phyloP scores from a whole-genome alignment of 1,140 invertebrate species.

The Zaprionus inermis region DNA sequence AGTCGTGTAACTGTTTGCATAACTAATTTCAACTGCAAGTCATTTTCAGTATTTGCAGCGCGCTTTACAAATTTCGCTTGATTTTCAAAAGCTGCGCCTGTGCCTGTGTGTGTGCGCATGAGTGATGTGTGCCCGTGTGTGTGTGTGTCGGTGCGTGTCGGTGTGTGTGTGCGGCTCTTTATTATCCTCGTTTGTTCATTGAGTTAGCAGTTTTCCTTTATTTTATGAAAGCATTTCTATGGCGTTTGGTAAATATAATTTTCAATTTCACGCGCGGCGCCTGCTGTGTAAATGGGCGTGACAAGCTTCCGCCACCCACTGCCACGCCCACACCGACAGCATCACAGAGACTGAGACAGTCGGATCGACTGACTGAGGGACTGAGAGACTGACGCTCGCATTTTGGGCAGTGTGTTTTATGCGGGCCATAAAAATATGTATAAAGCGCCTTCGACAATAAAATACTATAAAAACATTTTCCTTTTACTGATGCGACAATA shows the following conservation, averaged over 20 bases:
- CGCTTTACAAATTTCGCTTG: constrained; percentile 26
- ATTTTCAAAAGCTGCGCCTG: constrained; percentile 19
- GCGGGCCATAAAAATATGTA: constrained; percentile 45
- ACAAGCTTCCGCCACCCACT: constrained; percentile 5
- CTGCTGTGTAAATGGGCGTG: constrained; percentile 46
- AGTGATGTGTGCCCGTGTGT: neutral
- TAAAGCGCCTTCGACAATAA: constrained; percentile 57
- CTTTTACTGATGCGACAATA: constrained; percentile 53
- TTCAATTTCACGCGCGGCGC: constrained; percentile 41
- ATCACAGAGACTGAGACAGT: neutral
- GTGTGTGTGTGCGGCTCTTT: constrained; percentile 28
- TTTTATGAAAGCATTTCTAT: constrained; percentile 45
- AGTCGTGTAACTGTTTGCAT: constrained; percentile 14
- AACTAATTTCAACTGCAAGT: constrained; percentile 35
- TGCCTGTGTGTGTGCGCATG: neutral
- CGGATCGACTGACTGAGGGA: neutral
- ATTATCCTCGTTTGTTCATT: constrained; percentile 48
- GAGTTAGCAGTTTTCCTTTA: constrained; percentile 46
- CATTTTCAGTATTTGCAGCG: constrained; percentile 16
- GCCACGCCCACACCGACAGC: constrained; percentile 1
- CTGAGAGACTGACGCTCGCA: constrained; percentile 4
- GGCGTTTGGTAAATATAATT: constrained; percentile 42
- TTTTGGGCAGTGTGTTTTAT: constrained; percentile 51
- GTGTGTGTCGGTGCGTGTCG: neutral
- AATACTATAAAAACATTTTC: constrained; percentile 54